Base-by-base conservation (phyloP, 2,797 vertebrate species). In the Spizella passerina region DNA sequence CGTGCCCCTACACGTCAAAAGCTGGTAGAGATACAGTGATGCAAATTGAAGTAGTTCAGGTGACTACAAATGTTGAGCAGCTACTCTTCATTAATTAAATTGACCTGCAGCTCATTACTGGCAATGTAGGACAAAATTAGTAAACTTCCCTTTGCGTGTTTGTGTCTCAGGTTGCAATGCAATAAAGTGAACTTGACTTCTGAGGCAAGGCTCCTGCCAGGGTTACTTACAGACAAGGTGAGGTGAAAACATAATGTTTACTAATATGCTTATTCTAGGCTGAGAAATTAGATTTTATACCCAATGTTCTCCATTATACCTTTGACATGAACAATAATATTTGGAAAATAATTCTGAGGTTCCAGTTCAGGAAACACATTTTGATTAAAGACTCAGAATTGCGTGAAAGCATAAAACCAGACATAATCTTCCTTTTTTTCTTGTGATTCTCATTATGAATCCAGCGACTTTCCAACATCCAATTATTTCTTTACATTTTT, bases 81-180 rank as follows among this genome's bases (percentile, higher is more conserved):
- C 71, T 91, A 24, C n/a, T 47, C 29, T 73, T 82, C 79, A 70
- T 90, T 93, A 88, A 90, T 77, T 87, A 90, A 78, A 86, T 69
- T 71, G 84, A 82, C 87, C 91, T 89, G 53, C 59, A 86, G 56
- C 50, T 94, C 76, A 52, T 92, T 87, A 83, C 34, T 49, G 79
- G 72, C 63, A 41, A 30, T 8, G 23, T 38, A 88, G 63, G 41
- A 55, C 76, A 87, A 83, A 91, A 95, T 63, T 38, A 78, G 72
- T 63, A 66, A 88, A 76, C 61, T 83, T 92, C 36, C 34, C n/a
- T 88, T 57, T 53, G 44, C 0, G 0, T 70, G 39, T 44, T 13
- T 53, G 57, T 75, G 71, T 71, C 57, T 50, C 65, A 78, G 66
- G 36, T 4, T 65, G 38, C 43, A 72, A 20, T 21, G 72, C 15